These are phyloP conservation scores for Acestrorhynchus altus DNA, from an alignment of 2,797 vertebrate genomes.

Conservation along the genomic window DNA sequence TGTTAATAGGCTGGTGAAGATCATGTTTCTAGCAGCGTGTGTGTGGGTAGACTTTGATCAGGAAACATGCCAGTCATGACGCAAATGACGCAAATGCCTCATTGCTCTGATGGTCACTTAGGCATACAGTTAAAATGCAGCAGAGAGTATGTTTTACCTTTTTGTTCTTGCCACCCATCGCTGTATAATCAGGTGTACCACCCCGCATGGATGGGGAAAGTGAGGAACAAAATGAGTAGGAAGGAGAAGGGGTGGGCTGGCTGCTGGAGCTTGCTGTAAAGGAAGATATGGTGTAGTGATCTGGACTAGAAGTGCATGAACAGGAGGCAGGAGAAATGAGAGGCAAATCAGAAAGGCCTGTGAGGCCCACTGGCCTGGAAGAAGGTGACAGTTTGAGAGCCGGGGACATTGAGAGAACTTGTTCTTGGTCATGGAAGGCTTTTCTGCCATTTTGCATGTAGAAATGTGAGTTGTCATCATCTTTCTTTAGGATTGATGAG, in stretches of 20 bases:
- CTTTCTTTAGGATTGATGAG: constrained; percentile 37
- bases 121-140: constrained; percentile 54
- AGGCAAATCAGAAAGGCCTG: constrained; percentile 56
- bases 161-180: constrained; percentile 84
- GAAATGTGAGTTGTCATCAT: constrained; percentile 1
- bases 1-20: neutral
- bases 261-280: constrained; percentile 69
- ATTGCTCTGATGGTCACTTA: neutral
- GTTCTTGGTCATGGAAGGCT: constrained; percentile 31
- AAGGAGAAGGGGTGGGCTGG: constrained; percentile 74
- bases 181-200: constrained; percentile 81
- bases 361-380: constrained; percentile 29
- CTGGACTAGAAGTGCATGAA: constrained; percentile 49
- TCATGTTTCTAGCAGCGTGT: constrained; percentile 8
- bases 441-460: constrained; percentile 26
- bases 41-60: neutral
- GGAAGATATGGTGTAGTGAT: constrained; percentile 62
- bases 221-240: constrained; percentile 74
- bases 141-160: constrained; percentile 79
- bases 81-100: neutral
- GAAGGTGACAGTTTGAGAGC: constrained; percentile 63
- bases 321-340: constrained; percentile 64
- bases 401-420: constrained; percentile 40
- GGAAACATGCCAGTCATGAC: constrained; percentile 5
- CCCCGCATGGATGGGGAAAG: constrained; percentile 81